A percentile compares a stretch with the other conserved stretches of the same genome.
phyloP scores from a whole-genome alignment of 2,797 vertebrate species.

The Tragelaphus eurycerus region DNA sequence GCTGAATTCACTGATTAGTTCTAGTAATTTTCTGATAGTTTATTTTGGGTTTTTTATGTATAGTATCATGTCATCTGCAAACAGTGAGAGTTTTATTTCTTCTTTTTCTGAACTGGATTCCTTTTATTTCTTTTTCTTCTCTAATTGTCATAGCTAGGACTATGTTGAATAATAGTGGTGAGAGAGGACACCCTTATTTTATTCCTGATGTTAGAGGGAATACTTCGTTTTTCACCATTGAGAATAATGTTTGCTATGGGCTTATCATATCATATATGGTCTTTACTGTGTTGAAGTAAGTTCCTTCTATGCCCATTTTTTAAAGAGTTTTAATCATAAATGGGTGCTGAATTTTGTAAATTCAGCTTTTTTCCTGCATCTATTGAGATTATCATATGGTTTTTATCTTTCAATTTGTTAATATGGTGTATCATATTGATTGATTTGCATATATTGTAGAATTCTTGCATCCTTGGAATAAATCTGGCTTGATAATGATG shows the following conservation, averaged over 20 bases:
- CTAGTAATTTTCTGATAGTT: not conserved
- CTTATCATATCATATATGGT: rapidly evolving
- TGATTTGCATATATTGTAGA: not conserved
- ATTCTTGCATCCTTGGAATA: not conserved
- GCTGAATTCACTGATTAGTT: not conserved
- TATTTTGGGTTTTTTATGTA: not conserved
- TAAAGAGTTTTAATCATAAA: not conserved
- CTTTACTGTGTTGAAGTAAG: not conserved
- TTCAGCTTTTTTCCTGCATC: not conserved
- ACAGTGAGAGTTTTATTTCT: not conserved
- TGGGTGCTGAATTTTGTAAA: not conserved
- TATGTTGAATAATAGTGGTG: not conserved
- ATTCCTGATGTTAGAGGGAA: not conserved
- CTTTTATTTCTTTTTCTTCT: not conserved
- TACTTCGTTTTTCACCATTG: not conserved
- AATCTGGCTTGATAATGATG: not conserved
- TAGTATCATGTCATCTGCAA: not conserved
- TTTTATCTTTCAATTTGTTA: not conserved
- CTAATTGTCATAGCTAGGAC: not conserved
- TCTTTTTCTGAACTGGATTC: not conserved
- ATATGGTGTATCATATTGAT: not conserved
- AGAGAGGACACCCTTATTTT: not conserved
- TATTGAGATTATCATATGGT: not conserved
- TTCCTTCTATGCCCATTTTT: not conserved
- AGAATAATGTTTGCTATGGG: not conserved